These are phyloP conservation scores for Cotesia glomerata DNA, from an alignment of 1,140 invertebrate genomes.

Conservation along the genomic window DNA sequence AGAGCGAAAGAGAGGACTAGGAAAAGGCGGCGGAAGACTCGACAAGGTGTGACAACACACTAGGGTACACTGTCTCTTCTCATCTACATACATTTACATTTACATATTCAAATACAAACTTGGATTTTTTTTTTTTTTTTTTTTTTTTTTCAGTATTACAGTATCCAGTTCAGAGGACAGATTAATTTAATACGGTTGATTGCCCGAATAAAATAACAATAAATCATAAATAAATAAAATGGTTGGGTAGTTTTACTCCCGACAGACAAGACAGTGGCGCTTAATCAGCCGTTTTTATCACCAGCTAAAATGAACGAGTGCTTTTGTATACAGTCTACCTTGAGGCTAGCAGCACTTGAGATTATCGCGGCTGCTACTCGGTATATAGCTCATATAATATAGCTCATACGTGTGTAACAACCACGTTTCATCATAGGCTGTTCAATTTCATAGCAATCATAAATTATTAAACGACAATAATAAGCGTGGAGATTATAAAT, in stretches of 20 bases:
- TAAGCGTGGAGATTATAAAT: no score
- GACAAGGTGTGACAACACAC: not conserved
- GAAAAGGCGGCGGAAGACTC: not conserved
- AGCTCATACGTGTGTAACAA: slow-evolving; percentile 1
- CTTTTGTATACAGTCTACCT: slow-evolving; percentile 15
- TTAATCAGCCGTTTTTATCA: not conserved
- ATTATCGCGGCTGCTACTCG: slow-evolving; percentile 24
- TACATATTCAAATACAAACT: not conserved
- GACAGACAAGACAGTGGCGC: not conserved
- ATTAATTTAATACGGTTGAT: no score
- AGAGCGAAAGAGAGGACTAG: not conserved
- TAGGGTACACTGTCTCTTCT: not conserved
- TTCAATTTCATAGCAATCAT: slow-evolving; percentile 3
- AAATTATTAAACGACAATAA: no score
- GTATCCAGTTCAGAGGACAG: no score
- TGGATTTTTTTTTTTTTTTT: no score
- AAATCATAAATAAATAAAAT: no score
- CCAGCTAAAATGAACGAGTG: slow-evolving; percentile 6
- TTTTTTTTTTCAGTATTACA: no score
- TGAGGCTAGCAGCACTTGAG: slow-evolving; percentile 24
- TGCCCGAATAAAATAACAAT: no score
- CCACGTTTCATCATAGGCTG: slow-evolving; percentile 13
- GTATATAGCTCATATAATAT: not conserved
- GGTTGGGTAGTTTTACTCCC: not conserved
- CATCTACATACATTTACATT: not conserved